Conservation (phyloP, 1,140 invertebrate species). For the Chrysoperla carnea region DNA sequence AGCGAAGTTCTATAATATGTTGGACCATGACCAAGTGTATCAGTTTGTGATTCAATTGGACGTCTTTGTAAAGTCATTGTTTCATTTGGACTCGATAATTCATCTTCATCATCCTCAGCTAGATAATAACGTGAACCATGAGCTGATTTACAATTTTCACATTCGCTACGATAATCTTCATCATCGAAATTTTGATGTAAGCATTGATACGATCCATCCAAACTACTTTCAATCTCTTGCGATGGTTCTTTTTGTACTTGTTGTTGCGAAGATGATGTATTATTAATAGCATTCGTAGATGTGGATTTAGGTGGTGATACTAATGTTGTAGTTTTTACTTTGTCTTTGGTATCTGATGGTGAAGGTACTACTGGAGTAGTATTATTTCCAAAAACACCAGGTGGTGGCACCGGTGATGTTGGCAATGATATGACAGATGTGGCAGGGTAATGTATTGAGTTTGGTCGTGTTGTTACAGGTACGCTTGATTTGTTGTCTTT, state of each 20-base stretch:
- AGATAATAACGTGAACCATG: constrained; percentile 44
- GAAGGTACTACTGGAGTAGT: no score
- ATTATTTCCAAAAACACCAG: neutral
- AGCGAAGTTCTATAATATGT: constrained; percentile 44
- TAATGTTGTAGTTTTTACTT: no score
- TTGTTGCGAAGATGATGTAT: neutral
- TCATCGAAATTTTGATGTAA: constrained; percentile 12
- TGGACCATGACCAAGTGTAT: constrained; percentile 11
- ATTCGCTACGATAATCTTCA: constrained; percentile 39
- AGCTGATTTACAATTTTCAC: constrained; percentile 63
- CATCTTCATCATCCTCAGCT: constrained; percentile 31
- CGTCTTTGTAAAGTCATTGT: constrained; percentile 53
- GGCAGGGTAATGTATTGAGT: no score
- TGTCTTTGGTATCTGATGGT: no score
- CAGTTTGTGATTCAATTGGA: constrained; percentile 27
- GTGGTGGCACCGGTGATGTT: neutral
- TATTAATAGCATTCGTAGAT: no score
- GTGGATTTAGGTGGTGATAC: no score
- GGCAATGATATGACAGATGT: neutral
- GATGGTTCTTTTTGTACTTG: neutral
- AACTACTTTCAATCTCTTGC: constrained; percentile 1
- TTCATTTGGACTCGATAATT: constrained; percentile 34
- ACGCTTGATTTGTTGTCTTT: no score
- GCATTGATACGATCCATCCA: constrained; percentile 10
- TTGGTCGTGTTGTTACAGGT: no score